These are phyloP conservation scores for Malurus elegans DNA, from an alignment of 2,113 vertebrate genomes.

Conservation along the genomic window DNA sequence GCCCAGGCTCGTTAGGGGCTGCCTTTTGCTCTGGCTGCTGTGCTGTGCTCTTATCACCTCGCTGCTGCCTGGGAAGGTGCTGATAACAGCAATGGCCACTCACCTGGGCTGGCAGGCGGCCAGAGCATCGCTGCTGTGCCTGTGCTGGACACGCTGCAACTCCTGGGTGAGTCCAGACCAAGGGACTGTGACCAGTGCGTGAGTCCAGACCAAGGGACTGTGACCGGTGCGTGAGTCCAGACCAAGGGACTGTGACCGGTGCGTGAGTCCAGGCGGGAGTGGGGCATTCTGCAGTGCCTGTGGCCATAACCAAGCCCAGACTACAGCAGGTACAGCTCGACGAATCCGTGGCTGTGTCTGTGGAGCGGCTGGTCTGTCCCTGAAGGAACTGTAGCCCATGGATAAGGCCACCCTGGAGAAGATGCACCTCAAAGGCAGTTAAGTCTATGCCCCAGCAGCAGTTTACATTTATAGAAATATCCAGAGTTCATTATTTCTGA, in stretches of 20 bases:
- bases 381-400: neutral
- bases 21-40: neutral
- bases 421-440: rapidly evolving
- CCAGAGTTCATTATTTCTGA: neutral
- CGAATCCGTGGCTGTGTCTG: neutral
- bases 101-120: neutral
- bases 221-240: no score
- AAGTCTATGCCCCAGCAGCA: neutral
- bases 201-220: neutral
- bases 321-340: neutral
- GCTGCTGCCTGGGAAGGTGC: neutral
- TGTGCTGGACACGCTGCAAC: neutral
- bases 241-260: neutral
- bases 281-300: neutral
- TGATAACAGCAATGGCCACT: neutral
- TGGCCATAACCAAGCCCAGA: neutral
- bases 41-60: neutral
- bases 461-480: neutral
- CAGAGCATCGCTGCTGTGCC: neutral
- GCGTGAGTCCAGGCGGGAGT: neutral
- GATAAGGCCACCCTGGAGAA: neutral
- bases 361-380: neutral
- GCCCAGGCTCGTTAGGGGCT: neutral
- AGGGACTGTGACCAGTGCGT: neutral
- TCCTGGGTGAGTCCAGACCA: neutral